Evolutionary conservation across 2,113 vertebrate genomes (phyloP).

Genomic region (Athene noctua): DNA sequence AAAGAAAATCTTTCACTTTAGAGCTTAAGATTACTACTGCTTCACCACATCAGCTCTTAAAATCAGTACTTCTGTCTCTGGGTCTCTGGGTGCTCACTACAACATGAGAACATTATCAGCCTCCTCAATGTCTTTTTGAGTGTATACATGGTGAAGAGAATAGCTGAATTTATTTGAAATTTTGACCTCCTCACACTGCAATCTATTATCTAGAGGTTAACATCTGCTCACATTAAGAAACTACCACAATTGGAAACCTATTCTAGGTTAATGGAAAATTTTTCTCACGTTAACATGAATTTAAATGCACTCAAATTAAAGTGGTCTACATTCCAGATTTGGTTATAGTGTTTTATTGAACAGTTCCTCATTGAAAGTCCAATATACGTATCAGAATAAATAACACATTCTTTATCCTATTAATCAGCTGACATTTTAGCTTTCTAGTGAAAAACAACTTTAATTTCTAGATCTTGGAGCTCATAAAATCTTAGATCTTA

Average conservation of each 20-base stretch:
- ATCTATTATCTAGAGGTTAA: neutral
- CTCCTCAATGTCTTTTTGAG: neutral
- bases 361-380: neutral
- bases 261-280: neutral
- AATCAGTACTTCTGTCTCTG: neutral
- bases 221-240: neutral
- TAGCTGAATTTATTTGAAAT: neutral
- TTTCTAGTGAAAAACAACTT: neutral
- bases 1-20: neutral
- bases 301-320: neutral
- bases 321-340: neutral
- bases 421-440: neutral
- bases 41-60: neutral
- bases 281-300: neutral
- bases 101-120: neutral
- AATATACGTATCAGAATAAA: neutral
- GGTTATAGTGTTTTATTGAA: neutral
- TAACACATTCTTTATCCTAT: neutral
- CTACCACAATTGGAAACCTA: neutral
- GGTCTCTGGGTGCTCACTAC: fast-evolving
- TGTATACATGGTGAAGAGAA: neutral
- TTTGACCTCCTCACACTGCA: neutral
- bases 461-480: neutral
- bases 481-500: neutral
- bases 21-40: neutral